phyloP scores from a whole-genome alignment of 2,113 vertebrate genomes.

The Gymnarchus niloticus region DNA sequence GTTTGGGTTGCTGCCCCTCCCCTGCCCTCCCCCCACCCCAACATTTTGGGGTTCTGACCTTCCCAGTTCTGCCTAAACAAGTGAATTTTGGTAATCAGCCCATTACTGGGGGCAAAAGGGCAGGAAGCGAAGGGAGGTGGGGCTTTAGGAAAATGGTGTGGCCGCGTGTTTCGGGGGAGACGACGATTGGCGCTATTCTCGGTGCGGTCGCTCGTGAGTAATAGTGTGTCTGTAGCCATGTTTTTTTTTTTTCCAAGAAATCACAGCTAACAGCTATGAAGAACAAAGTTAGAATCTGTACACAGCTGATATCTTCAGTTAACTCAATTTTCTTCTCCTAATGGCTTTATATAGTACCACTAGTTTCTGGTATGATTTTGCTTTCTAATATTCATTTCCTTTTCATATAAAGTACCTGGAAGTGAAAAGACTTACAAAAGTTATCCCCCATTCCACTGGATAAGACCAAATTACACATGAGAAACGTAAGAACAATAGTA shows the following conservation, averaged over 20 bases:
- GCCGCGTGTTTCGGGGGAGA: not conserved
- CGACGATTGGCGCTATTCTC: not conserved
- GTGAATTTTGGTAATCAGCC: not conserved
- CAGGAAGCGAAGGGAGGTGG: not conserved
- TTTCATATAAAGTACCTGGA: constrained; percentile 34
- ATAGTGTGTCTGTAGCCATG: constrained; percentile 27
- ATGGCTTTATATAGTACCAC: constrained; percentile 47
- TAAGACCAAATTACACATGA: constrained; percentile 21
- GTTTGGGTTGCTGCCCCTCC: not conserved
- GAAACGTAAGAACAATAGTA: constrained; percentile 39
- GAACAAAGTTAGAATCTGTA: constrained; percentile 48
- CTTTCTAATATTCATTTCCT: constrained; percentile 36
- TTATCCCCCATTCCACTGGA: constrained; percentile 37
- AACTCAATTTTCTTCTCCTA: constrained; percentile 43
- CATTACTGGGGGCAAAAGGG: not conserved
- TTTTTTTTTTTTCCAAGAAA: constrained; percentile 40
- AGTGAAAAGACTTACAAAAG: constrained; percentile 49
- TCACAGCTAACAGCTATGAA: constrained; percentile 50
- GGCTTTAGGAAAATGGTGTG: not conserved
- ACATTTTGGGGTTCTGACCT: constrained; percentile 22
- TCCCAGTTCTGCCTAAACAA: constrained; percentile 27
- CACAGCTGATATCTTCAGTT: constrained; percentile 51
- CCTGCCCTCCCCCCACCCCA: not conserved
- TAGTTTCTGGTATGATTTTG: constrained; percentile 38
- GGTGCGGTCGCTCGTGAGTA: not conserved